Base-by-base conservation (phyloP, 2,113 vertebrate species). In the Lepus europaeus region DNA sequence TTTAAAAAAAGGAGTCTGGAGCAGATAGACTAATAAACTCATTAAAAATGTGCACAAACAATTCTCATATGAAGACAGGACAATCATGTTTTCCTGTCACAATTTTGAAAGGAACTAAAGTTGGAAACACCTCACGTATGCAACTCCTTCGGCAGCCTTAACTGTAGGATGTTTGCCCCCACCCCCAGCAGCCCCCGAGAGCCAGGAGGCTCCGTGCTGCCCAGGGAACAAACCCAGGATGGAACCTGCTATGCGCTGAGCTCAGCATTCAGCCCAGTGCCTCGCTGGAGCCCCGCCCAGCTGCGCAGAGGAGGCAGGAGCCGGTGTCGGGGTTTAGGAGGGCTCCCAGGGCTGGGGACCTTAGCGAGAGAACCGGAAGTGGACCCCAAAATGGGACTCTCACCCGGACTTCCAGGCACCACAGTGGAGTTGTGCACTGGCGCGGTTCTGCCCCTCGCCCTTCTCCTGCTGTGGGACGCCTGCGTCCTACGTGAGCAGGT, bases 161-260 rank as follows among this genome's bases (percentile, higher is more conserved):
- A 25, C 31, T 11, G 10, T 53, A 29, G 78, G 27, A 53, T 63
- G 39, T 9, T 53, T 22, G 7, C 27, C 53, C 3, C 3, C 11
- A 78, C 31, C 31, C 9, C 31, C 66, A 49, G 22, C 8, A 20
- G 10, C 79, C 36, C 45, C 45, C 45, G 45, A 6, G 45, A 39
- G 39, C 39, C 39, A 39, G 39, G 39, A 39, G 39, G 39, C 39
- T 39, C 39, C 39, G 39, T 39, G 39, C 39, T 39, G 39, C 39
- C 39, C 39, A 39, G 17, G 56, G 12, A 14, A 14, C n/a, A 31
- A 29, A n/a, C 1, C 31, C 36, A 6, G 0, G 27, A 14, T 3
- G 6, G 8, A 2, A 49, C 8, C 36, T 5, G 31, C 12, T 27
- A 11, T 14, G 31, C 13, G 2, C 17, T 5, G 59, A 51, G 36